A percentile compares a stretch with the other conserved stretches of the same genome.
phyloP scores from a whole-genome alignment of 64 coral and sea anemone species.

The Actinia tenebrosa region DNA sequence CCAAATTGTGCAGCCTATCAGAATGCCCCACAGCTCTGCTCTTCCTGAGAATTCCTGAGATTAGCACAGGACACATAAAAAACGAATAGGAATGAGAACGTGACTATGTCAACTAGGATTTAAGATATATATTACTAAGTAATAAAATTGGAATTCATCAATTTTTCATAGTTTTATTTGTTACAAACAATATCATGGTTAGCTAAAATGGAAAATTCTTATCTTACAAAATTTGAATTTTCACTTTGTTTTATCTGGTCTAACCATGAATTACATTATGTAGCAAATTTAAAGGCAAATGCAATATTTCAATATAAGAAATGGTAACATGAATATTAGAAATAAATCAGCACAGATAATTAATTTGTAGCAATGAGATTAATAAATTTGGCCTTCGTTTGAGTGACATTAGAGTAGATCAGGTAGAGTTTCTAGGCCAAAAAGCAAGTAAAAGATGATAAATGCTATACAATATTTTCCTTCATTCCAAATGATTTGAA shows the following conservation, averaged over 20 bases:
- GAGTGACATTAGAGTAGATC: too few species aligned
- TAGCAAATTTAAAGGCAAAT: background rate
- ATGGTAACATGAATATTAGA: background rate
- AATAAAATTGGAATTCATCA: too few species aligned
- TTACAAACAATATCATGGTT: background rate
- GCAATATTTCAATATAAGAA: background rate
- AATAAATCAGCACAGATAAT: background rate
- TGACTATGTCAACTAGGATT: too few species aligned
- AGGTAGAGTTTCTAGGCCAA: too few species aligned
- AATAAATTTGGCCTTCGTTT: background rate
- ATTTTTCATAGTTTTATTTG: background rate
- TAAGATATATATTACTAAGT: too few species aligned
- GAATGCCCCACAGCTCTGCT: too few species aligned
- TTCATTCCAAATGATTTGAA: background rate
- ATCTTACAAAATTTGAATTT: too few species aligned
- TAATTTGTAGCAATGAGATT: background rate
- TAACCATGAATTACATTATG: background rate
- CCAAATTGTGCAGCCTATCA: too few species aligned
- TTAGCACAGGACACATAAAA: too few species aligned
- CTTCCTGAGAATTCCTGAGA: too few species aligned
- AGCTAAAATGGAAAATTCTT: background rate
- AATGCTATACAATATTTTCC: background rate
- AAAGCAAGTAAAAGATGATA: background rate
- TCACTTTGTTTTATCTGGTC: background rate
- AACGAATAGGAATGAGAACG: too few species aligned